phyloP scores from a whole-genome alignment of 2,113 vertebrate species.

The Lichenostomus cassidix region DNA sequence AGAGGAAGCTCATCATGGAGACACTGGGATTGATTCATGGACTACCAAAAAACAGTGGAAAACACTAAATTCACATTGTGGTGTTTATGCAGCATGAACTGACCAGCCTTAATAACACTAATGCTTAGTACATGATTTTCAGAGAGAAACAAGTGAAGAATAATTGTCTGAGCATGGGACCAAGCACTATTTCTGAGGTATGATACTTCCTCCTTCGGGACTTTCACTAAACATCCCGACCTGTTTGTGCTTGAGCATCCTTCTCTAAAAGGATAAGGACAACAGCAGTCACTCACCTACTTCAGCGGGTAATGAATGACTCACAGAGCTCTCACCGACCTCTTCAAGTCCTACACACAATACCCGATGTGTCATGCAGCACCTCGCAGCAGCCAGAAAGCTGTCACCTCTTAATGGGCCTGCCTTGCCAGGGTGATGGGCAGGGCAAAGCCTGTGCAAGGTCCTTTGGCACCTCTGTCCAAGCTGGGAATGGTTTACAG shows the following conservation, averaged over 20 bases:
- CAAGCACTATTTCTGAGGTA: not conserved
- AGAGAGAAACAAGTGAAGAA: not conserved
- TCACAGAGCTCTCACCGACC: slow-evolving; percentile 39
- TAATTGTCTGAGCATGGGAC: not conserved
- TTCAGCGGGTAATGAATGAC: slow-evolving; percentile 36
- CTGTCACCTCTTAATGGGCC: slow-evolving; percentile 1
- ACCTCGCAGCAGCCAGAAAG: slow-evolving; percentile 26
- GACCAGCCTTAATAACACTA: not conserved
- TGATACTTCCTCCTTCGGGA: not conserved
- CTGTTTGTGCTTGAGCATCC: slow-evolving; percentile 19
- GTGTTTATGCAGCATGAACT: not conserved
- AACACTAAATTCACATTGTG: not conserved
- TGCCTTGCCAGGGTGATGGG: not conserved
- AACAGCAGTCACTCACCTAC: slow-evolving; percentile 29
- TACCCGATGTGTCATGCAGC: slow-evolving; percentile 14
- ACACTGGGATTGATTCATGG: not conserved
- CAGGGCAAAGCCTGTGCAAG: not conserved
- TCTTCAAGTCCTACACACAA: slow-evolving; percentile 26
- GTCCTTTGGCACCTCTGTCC: not conserved
- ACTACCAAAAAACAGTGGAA: not conserved
- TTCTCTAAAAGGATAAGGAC: slow-evolving; percentile 35
- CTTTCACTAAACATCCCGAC: not conserved
- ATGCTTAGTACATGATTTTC: not conserved
- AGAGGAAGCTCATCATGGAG: not conserved
- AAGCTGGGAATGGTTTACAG: not conserved